phyloP scores from a whole-genome alignment of 2,113 vertebrate genomes.

The Axis porcinus region DNA sequence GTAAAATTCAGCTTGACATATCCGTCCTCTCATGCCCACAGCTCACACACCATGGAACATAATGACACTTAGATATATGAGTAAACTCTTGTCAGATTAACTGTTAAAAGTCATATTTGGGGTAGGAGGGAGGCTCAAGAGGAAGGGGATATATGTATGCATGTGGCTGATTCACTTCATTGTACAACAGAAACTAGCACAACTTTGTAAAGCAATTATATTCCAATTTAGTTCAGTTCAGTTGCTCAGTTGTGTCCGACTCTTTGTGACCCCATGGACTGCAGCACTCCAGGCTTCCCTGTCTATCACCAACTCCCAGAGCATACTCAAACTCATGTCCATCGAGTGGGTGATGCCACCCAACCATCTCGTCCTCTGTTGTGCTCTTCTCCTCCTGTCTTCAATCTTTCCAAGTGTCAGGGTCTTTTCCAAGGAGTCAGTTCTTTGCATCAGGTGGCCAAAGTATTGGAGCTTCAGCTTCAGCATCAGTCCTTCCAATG shows the following conservation, averaged over 20 bases:
- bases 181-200: not conserved
- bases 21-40: not conserved
- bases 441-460: not conserved
- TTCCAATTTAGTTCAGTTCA: not conserved
- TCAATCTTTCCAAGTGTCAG: not conserved
- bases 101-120: not conserved
- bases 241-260: not conserved
- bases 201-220: not conserved
- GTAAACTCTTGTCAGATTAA: not conserved
- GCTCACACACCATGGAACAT: not conserved
- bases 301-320: not conserved
- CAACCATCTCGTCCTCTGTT: not conserved
- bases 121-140: not conserved
- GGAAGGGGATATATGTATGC: not conserved
- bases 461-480: not conserved
- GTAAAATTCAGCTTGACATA: rapidly evolving
- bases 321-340: not conserved
- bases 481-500: not conserved
- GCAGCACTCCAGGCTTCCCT: not conserved
- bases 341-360: not conserved
- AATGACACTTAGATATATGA: not conserved
- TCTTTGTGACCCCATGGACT: not conserved
- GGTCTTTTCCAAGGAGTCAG: not conserved
- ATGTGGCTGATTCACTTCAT: not conserved
- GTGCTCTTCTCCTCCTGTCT: not conserved